phyloP scores from a whole-genome alignment of 2,797 vertebrate species.

The Siniperca undulata region DNA sequence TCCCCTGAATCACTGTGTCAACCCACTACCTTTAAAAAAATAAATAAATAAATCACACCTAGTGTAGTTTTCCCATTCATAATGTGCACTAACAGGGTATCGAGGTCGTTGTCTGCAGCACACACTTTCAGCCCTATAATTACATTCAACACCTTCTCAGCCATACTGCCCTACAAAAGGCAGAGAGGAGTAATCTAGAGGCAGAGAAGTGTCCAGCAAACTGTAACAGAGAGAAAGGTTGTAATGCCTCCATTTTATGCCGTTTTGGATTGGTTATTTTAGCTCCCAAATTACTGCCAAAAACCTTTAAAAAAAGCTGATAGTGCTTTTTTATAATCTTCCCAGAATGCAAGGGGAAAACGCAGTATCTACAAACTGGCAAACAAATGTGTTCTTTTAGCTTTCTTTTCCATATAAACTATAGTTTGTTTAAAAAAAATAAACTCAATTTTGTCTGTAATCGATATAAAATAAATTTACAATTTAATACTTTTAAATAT shows the following conservation, averaged over 20 bases:
- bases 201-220: neutral
- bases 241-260: neutral
- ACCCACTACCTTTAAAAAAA: conserved; percentile 12
- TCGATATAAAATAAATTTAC: neutral
- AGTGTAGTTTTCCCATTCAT: conserved; percentile 26
- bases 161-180: neutral
- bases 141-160: conserved; percentile 5
- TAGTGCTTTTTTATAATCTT: neutral
- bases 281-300: neutral
- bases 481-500: neutral
- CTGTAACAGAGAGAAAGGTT: neutral
- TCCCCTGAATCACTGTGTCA: conserved; percentile 45
- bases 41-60: neutral
- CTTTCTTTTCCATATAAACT: neutral
- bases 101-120: conserved; percentile 16
- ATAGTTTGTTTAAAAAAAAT: neutral
- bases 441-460: neutral
- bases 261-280: neutral
- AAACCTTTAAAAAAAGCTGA: neutral
- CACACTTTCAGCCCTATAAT: neutral
- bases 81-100: conserved; percentile 6
- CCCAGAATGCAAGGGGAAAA: neutral
- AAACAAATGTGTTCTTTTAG: neutral
- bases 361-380: neutral
- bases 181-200: neutral